Base-by-base conservation (phyloP, 2,888 invertebrate species). In the Hirtodrosophila cameraria region DNA sequence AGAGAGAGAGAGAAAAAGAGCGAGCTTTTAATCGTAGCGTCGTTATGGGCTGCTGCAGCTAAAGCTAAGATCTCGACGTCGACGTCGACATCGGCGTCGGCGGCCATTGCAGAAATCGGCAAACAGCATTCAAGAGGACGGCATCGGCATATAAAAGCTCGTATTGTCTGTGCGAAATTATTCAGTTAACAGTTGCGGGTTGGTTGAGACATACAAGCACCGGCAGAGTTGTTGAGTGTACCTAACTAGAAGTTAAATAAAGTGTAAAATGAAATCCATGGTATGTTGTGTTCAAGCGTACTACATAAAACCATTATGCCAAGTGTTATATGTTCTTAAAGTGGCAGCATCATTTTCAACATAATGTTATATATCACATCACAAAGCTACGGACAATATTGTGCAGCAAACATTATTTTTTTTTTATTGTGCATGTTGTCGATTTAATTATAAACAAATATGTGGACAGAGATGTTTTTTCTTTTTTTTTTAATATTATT, bases 151-250 rank as follows among this genome's bases (percentile, higher is more conserved):
- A 90, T 90, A 90, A 90, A 90, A 90, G 90, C 90, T 87, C 69
- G 89, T 68, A 83, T 74, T 75, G 80, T 79, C 79, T 82, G 75
- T 84, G 83, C 87, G 77, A 89, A 90, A 89, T 87, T 89, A 90
- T 90, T 90, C 90, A 90, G 90, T 90, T 84, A 89, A 85, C 88
- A 86, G 84, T 89, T 89, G 88, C 89, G 90, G 90, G 87, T 89
- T 90, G 89, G 89, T 89, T 88, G 87, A 87, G 86, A 83, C 77
- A 79, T 77, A 89, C 85, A 87, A 87, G 77, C 88, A 88, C 89
- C 71, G 72, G 61, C 67, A 63, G 63, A 60, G 50, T 70, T 45
- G 64, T 76, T 64, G 43, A 63, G 78, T 81, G 70, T 61, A 63
- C 52, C 75, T 78, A 58, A 60, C 58, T 65, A 61, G 62, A 61